Evolutionary conservation across 2,113 vertebrate genomes (phyloP), one percentile per base, ranked within the genome.

Genomic region (Lontra canadensis): DNA sequence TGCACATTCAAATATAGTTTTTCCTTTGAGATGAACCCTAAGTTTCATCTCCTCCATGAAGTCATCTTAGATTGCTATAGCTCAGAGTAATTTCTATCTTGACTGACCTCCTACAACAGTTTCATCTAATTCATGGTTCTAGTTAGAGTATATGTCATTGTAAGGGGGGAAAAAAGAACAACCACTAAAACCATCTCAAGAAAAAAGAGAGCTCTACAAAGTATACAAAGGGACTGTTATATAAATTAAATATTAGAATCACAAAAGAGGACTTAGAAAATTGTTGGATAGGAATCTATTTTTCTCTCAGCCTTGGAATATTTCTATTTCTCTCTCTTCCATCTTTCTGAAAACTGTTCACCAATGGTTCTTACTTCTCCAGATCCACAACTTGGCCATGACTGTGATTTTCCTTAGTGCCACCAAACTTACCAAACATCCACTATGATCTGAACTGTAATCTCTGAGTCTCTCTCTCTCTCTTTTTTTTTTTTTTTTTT

Each of bases 211-310:
- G n/a, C 18, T 55, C 81, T 18, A 55, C 8, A 73, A 84, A 91
- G 14, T 17, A 71, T 55, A 69, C 29, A 52, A 52, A 36, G 76
- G 15, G 31, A 73, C 25, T 79, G 21, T 73, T 78, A 91, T 9
- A 36, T 6, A 93, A 63, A 84, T 94, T 90, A 91, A 95, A 92
- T 71, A 71, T 36, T 31, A 67, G 90, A 84, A 49, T 14, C 61
- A 90, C n/a, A 87, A 69, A 88, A 88, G 59, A 71, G 49, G 34
- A 83, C 31, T 74, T 15, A 13, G 49, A 82, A 83, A 81, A 81
- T 49, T 78, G 20, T 90, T 12, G 14, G 18, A 20, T 49, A 73
- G 34, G 29, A 83, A 36, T 94, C 18, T 92, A 67, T 79, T 87
- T 91, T 92, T n/a, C 52, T 94, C 79, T 61, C 34, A 76, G 20